These are phyloP conservation scores for Campylomormyrus tamandua DNA, from an alignment of 2,113 vertebrate species.

Conservation along the genomic window DNA sequence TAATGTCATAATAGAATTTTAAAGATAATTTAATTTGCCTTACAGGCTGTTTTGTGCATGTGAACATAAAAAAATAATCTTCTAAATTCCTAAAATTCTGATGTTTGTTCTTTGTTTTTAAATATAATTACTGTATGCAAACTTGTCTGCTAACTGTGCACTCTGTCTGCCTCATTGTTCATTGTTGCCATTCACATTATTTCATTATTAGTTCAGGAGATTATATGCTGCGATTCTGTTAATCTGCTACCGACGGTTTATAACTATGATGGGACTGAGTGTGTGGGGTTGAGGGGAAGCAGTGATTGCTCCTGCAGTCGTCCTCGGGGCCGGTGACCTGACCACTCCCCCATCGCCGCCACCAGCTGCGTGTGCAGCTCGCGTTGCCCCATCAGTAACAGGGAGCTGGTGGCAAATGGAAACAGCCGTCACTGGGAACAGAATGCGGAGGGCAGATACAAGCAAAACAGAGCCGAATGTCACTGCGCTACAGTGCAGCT, in stretches of 20 bases:
- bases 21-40: constrained; percentile 20
- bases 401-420: neutral
- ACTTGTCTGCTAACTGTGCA: neutral
- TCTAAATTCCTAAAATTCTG: neutral
- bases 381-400: neutral
- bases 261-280: neutral
- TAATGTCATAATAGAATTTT: constrained; percentile 14
- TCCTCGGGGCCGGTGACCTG: neutral
- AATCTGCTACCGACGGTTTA: neutral
- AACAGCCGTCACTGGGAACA: neutral
- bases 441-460: neutral
- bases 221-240: neutral
- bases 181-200: neutral
- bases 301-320: neutral
- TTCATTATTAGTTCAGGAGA: neutral
- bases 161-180: neutral
- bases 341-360: neutral
- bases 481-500: neutral
- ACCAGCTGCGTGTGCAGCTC: neutral
- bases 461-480: neutral
- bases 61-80: constrained; percentile 15
- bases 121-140: neutral
- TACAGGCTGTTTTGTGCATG: constrained; percentile 9
- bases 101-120: neutral
- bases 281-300: neutral